These are phyloP conservation scores for Leptobrachium ailaonicum DNA, from an alignment of 2,113 vertebrate genomes.

Conservation along the genomic window DNA sequence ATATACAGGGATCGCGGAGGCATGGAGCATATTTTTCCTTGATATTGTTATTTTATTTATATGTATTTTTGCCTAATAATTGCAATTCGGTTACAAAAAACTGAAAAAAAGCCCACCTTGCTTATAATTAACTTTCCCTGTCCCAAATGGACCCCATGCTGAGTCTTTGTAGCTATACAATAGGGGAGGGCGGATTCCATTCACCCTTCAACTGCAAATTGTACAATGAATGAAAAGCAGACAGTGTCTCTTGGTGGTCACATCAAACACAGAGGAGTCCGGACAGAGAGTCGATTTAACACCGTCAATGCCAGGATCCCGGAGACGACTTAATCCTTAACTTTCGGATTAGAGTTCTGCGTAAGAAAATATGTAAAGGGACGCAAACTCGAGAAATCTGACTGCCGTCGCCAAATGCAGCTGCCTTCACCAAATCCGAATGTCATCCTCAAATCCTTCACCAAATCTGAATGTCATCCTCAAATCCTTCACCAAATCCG, in stretches of 20 bases:
- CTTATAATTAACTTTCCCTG: constrained; percentile 12
- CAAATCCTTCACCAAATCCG: too few species aligned
- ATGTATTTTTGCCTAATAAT: neutral
- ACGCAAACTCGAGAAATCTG: too few species aligned
- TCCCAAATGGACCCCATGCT: constrained; percentile 9
- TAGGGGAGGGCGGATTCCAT: constrained; percentile 7
- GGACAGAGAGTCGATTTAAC: neutral
- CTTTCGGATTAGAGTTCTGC: too few species aligned
- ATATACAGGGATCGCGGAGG: too few species aligned
- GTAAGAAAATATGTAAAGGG: too few species aligned
- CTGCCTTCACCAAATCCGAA: too few species aligned
- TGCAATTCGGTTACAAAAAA: neutral
- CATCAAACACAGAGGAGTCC: neutral
- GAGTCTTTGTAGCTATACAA: constrained; percentile 7
- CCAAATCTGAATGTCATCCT: too few species aligned
- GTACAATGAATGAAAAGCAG: neutral
- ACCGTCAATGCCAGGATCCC: neutral
- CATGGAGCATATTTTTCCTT: too few species aligned
- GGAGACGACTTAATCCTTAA: too few species aligned
- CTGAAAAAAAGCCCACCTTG: neutral
- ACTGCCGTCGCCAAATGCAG: too few species aligned
- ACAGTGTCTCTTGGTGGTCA: neutral
- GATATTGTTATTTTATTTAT: too few species aligned
- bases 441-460: too few species aligned
- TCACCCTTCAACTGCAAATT: constrained; percentile 19